Evolutionary conservation across 2,797 vertebrate species (phyloP).

Genomic region (Hozukius guyotensis): DNA sequence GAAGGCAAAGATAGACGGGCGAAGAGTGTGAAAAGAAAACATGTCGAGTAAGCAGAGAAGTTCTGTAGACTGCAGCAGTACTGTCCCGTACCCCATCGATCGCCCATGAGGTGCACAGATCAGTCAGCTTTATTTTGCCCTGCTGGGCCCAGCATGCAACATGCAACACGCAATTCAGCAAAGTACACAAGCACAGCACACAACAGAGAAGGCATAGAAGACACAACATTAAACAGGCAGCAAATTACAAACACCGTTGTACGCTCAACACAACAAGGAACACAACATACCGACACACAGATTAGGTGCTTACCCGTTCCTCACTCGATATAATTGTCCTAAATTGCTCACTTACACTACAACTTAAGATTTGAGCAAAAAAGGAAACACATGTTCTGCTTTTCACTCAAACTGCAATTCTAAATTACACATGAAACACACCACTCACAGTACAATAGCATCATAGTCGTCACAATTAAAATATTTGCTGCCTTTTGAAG

Average conservation of each 20-base stretch:
- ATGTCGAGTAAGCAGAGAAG: conserved; percentile 54
- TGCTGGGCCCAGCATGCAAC: conserved; percentile 1
- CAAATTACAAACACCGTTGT: not conserved
- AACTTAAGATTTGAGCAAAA: not conserved
- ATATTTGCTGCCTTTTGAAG: not conserved
- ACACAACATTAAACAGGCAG: not conserved
- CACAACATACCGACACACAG: not conserved
- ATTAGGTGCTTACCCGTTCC: not conserved
- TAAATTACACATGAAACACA: not conserved
- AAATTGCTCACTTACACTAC: not conserved
- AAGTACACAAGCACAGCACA: not conserved
- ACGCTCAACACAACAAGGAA: not conserved
- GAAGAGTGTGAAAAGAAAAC: conserved; percentile 45
- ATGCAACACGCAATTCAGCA: conserved; percentile 16
- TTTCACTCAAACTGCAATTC: not conserved
- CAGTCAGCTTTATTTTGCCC: conserved; percentile 37
- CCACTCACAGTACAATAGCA: not conserved
- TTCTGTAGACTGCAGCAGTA: conserved; percentile 51
- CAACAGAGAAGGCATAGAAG: not conserved
- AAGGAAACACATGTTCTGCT: not conserved
- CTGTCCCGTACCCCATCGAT: conserved; percentile 55
- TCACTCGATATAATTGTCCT: not conserved
- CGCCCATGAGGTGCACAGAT: conserved; percentile 37
- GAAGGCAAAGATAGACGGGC: conserved; percentile 28
- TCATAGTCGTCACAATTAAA: not conserved